Evolutionary conservation across 2,113 vertebrate species (phyloP), one percentile per base, ranked within the genome.

Genomic region (Campylomormyrus numenius): DNA sequence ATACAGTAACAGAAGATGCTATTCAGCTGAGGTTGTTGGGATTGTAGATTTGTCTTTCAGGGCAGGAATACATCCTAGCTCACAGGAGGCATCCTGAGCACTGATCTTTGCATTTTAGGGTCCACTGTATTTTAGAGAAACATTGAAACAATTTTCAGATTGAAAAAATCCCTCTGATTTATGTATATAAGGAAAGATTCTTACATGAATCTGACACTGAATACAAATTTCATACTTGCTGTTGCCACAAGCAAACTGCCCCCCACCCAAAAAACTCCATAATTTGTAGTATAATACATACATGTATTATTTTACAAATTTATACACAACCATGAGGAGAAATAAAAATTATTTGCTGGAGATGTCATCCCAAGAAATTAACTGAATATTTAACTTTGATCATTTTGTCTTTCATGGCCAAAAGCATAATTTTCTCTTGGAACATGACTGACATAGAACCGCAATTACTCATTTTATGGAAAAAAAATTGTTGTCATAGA

Each of bases 401-500:
- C 50, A 35, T 35, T 7, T 85, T 85, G n/a, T 87, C 56, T 15
- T 50, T 27, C 48, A 13, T 42, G 21, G 74, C 4, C 74, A 80
- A 80, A 39, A 42, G 74, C 35, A 91, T 91, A 88, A 92, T 84
- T 35, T 77, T 27, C 46, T 39, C 89, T 87, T 90, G 90, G 50
- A 88, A 88, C 49, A 85, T 66, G 52, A 56, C 77, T 89, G 83
- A 90, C 66, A 87, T 90, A 77, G 9, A 39, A 91, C 92, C 92
- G 89, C 85, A 85, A 89, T 50, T 88, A 52, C 87, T 62, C 42
- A 58, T 90, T 86, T 92, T 88, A 89, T 89, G 92, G 90, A 89
- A 17, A 89, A 92, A 77, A 77, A 42, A 10, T 17, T 92, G 93
- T 96, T 95, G 90, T 94, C 92, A 84, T 94, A 94, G 95, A 90